Conservation (phyloP, 2,797 vertebrate genomes). For the Cuculus canorus region DNA sequence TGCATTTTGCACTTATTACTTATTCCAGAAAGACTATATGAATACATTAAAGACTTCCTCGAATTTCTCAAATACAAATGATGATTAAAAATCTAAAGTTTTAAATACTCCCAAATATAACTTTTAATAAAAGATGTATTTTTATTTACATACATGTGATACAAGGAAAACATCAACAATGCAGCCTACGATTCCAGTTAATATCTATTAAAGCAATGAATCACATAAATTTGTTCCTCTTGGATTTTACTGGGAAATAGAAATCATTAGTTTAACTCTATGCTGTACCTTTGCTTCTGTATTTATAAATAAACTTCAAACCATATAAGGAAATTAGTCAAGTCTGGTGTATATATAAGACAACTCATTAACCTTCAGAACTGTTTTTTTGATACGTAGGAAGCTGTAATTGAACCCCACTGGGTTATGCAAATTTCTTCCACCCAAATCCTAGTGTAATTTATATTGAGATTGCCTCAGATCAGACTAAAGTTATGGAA, state of each 20-base stretch:
- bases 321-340: not conserved
- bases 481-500: not conserved
- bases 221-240: not conserved
- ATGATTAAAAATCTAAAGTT: not conserved
- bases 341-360: not conserved
- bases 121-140: not conserved
- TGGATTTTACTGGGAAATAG: too few species aligned
- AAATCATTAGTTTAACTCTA: too few species aligned
- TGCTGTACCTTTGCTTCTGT: not conserved
- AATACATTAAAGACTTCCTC: not conserved
- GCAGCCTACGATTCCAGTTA: not conserved
- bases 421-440: not conserved
- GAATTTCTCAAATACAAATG: not conserved
- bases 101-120: not conserved
- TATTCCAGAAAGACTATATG: not conserved
- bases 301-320: not conserved
- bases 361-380: not conserved
- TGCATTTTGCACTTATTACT: not conserved
- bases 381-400: not conserved
- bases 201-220: not conserved
- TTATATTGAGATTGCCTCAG: not conserved
- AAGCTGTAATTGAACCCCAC: not conserved
- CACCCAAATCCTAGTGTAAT: slow-evolving; percentile 8
- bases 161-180: not conserved
- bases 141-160: not conserved